These are phyloP conservation scores for Salvelinus fontinalis DNA, from an alignment of 2,113 vertebrate genomes.

Conservation along the genomic window DNA sequence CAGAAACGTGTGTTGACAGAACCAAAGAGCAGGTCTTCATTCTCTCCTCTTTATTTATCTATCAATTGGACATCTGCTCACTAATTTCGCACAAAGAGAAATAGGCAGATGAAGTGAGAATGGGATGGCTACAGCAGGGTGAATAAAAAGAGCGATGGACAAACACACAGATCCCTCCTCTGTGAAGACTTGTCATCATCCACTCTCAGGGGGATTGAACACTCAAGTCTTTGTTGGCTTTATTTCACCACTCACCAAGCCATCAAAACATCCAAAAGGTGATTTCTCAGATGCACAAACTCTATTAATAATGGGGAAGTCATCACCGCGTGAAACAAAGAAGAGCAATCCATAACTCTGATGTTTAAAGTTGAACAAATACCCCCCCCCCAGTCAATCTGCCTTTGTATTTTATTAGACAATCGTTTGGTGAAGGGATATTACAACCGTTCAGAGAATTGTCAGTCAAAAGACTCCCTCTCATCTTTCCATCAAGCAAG, in stretches of 20 bases:
- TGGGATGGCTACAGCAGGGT: conserved; percentile 10
- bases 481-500: neutral
- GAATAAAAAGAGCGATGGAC: neutral
- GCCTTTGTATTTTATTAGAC: neutral
- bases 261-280: conserved; percentile 13
- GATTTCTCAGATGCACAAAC: neutral
- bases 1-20: conserved; percentile 43
- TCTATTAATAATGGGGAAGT: neutral
- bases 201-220: neutral
- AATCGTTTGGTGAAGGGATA: conserved; percentile 28
- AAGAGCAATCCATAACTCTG: neutral
- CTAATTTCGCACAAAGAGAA: conserved; percentile 30
- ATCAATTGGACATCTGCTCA: conserved; percentile 46
- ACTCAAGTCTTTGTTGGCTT: neutral
- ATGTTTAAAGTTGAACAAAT: neutral
- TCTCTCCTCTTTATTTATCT: conserved; percentile 39
- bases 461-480: conserved; percentile 10
- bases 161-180: too few relatives aligned
- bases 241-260: neutral
- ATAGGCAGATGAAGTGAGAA: conserved; percentile 20
- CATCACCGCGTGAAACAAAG: neutral
- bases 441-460: conserved; percentile 48
- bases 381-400: neutral
- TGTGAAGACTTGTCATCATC: neutral
- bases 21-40: conserved; percentile 33